Evolutionary conservation across 37 sponge, comb jelly and placozoan species (phyloP), one percentile per base, ranked within the genome.

Genomic region (Lycopodina hypogea): DNA sequence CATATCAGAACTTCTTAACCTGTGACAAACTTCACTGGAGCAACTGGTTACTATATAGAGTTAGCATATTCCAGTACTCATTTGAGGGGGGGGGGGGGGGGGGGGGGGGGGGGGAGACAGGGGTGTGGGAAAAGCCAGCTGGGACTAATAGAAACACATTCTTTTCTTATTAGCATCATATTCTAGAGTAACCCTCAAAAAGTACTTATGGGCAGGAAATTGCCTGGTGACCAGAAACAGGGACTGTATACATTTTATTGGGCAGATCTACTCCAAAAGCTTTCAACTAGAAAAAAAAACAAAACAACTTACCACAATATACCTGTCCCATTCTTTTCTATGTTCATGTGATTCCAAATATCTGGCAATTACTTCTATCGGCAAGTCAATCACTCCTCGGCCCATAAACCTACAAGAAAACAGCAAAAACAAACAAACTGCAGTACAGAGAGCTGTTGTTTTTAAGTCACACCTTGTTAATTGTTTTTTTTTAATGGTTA

Each of bases 331-430:
- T n/a, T 66, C 45, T 14, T 68, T 55, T 60, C 79, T 65, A 0
- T 48, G 32, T 19, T 78, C 67, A 42, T 62, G 51, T n/a, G 32
- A 35, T 35, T 38, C 55, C 29, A 79, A 6, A 52, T 51, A 78
- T 26, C 42, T 19, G 4, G 39, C 86, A 35, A 85, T 65, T 2
- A 78, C 68, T 51, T 72, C 74, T n/a, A 85, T 22, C 4, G 85
- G 85, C n/a, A 36, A 24, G 39, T 86, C 70, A 42, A 86, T 79
- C 17, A 86, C 80, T 22, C 75, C 75, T 29, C 86, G 73, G 53
- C 86, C 86, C 74, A 79, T 73, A 61, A 86, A 86, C 14, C 76
- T 76, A 19, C 15, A 76, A 42, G 23, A 50, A 23, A 15, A 18
- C 24, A 56, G 19, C 35, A 74, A 36, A 32, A 74, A n/a, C 58